Base-by-base conservation (phyloP, 2,797 vertebrate genomes). In the Numenius phaeopus region DNA sequence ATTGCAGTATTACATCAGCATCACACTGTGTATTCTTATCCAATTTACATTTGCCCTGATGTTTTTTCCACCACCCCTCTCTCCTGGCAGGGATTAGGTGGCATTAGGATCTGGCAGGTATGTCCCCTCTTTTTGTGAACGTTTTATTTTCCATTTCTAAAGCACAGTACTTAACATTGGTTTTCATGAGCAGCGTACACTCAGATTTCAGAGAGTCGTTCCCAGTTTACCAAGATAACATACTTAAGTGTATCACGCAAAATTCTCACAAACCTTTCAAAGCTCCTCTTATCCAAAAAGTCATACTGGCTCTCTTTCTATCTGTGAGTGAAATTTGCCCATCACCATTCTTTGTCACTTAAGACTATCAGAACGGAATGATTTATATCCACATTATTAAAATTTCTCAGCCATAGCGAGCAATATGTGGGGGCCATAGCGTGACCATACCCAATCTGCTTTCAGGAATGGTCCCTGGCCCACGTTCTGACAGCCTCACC, bases 111-210 rank as follows among this genome's bases (percentile, higher is more conserved):
- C 72, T 40, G 57, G 19, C 10, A 85, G 80, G 29, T 21, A 61
- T 9, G 76, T 65, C 66, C 21, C 17, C 23, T 75, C 62, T 83
- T 88, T 65, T 37, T 7, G 47, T n/a, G 20, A 81, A 37, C 1
- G 5, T 87, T 86, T 90, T 78, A 47, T 92, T 97, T 94, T 84
- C 30, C 23, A 4, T 88, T 94, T 94, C 42, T 95, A 72, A 93
- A 92, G 72, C 37, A 54, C 37, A 54, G 37, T 59, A 64, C 65
- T 93, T 89, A 54, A 84, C 47, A 32, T 58, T 54, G 37, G 70
- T 90, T 94, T 93, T 91, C 58, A 75, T 40, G 69, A 83, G 50
- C 75, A 85, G 70, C 46, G 46, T 24, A 26, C 18, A 9, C 39
- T 65, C 69, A 83, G 87, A 83, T 87, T 94, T 91, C 79, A 91